These are phyloP conservation scores for Epinotia nisella DNA, from an alignment of 2,888 invertebrate genomes.

Conservation along the genomic window DNA sequence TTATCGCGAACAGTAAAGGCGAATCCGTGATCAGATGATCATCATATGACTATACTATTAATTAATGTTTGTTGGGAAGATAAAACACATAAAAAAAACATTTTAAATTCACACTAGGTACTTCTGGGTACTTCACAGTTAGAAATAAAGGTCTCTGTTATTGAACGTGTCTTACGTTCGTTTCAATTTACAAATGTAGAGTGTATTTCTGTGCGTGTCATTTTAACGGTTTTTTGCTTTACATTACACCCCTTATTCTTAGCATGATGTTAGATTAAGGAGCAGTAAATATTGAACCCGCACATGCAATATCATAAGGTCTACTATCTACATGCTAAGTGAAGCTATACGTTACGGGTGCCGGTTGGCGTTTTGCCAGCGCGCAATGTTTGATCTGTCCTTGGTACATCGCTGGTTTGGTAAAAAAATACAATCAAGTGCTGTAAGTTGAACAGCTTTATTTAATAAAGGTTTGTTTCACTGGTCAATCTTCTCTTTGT, in stretches of 20 bases:
- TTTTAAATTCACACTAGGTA: no score
- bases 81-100: no score
- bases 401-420: constrained; percentile 9
- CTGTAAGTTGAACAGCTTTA: background rate
- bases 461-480: background rate
- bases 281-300: constrained; percentile 18
- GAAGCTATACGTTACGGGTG: constrained; percentile 38
- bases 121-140: no score
- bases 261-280: constrained; percentile 8
- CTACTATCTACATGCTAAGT: constrained; percentile 36
- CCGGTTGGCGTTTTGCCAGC: constrained; percentile 36
- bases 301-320: constrained; percentile 30
- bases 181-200: background rate
- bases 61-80: background rate
- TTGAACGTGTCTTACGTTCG: no score
- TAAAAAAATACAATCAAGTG: constrained; percentile 16
- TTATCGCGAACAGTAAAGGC: background rate
- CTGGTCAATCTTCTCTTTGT: background rate
- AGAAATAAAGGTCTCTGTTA: no score
- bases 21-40: background rate
- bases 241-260: background rate
- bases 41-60: background rate
- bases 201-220: background rate
- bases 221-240: background rate
- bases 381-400: constrained; percentile 34